A percentile compares a stretch with the other conserved stretches of the same genome.
phyloP scores from a whole-genome alignment of 2,888 invertebrate genomes.

The Scelioninae gen. 1 region DNA sequence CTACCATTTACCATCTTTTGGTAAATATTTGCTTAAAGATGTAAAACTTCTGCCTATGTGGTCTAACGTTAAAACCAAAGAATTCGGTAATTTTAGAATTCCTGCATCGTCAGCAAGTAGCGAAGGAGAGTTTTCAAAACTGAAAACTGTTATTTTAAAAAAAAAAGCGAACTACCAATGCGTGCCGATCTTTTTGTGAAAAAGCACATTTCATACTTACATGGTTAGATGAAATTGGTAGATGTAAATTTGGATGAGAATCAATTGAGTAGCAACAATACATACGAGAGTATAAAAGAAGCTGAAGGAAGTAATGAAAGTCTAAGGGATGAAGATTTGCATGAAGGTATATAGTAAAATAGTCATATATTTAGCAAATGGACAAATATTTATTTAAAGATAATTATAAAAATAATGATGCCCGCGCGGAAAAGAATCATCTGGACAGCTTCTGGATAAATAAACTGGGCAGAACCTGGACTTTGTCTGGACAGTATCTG shows the following conservation, averaged over 20 bases:
- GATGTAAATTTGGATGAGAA: not conserved
- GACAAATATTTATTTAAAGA: no score
- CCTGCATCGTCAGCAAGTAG: conserved; percentile 13
- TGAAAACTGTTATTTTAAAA: conserved; percentile 13
- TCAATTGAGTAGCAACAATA: not conserved
- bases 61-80: not conserved
- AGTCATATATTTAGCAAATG: no score
- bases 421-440: no score
- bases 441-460: no score
- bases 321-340: no score
- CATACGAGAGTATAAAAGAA: no score
- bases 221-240: conserved; percentile 17
- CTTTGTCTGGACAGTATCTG: no score
- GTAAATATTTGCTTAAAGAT: conserved; percentile 7
- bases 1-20: not conserved
- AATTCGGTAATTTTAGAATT: conserved; percentile 7
- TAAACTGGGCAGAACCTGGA: no score
- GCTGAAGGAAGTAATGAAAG: no score
- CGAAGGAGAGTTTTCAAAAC: conserved; percentile 25
- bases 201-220: conserved; percentile 1
- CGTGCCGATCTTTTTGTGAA: conserved; percentile 1
- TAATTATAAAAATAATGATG: no score
- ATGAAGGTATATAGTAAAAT: no score
- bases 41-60: conserved; percentile 2
- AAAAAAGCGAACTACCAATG: not conserved